A percentile compares a stretch with the other conserved stretches of the same genome.
phyloP scores from a whole-genome alignment of 2,797 vertebrate genomes.

The Manis pentadactyla region DNA sequence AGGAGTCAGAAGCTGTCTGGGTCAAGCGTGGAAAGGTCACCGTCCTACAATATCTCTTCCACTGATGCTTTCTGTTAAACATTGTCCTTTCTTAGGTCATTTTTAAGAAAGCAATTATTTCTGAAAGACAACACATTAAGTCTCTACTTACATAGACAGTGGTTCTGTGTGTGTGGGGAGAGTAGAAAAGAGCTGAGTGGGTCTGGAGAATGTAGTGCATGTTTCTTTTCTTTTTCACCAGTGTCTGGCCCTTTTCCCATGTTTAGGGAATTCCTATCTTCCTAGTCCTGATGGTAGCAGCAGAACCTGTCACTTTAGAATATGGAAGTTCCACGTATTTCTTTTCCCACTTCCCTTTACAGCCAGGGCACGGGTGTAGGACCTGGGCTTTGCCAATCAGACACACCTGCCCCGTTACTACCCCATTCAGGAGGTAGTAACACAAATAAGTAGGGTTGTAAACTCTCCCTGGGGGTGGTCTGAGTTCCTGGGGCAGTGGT shows the following conservation, averaged over 20 bases:
- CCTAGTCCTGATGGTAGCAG: not conserved
- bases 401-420: not conserved
- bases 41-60: not conserved
- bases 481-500: not conserved
- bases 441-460: not conserved
- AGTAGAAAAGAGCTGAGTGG: not conserved
- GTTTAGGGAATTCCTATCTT: not conserved
- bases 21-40: not conserved
- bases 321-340: not conserved
- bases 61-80: constrained; percentile 4
- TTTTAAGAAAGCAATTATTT: constrained; percentile 35
- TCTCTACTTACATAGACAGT: not conserved
- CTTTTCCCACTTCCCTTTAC: not conserved
- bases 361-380: not conserved
- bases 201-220: not conserved
- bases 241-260: not conserved
- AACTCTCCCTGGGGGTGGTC: not conserved
- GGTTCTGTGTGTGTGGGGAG: not conserved
- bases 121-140: not conserved
- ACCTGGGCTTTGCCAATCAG: not conserved
- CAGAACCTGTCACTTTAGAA: not conserved
- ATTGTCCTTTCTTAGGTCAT: not conserved
- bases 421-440: not conserved
- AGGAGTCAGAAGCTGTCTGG: constrained; percentile 50
- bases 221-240: not conserved